Conservation (phyloP, 2,797 vertebrate genomes). For the Merluccius polli region DNA sequence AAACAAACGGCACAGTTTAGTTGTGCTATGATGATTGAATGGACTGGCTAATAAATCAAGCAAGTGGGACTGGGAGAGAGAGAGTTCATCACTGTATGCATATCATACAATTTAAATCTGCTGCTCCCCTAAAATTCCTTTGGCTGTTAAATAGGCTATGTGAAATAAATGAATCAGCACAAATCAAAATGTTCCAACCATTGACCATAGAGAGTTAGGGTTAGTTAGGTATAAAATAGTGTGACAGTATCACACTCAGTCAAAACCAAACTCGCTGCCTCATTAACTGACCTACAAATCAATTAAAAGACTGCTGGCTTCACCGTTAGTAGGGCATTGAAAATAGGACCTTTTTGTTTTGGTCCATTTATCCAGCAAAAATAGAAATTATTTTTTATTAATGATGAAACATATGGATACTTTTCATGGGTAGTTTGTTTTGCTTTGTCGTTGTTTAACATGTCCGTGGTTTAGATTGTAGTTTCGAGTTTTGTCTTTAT, state of each 20-base stretch:
- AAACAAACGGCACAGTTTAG: neutral
- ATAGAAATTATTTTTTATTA: neutral
- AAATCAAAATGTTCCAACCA: no score
- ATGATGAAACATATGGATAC: neutral
- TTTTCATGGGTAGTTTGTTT: neutral
- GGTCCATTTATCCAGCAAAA: neutral
- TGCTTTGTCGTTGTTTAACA: no score
- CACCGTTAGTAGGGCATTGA: neutral
- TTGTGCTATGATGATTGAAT: neutral
- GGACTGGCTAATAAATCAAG: neutral
- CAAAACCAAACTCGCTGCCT: constrained; percentile 33
- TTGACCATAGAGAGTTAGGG: no score
- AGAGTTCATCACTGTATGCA: no score
- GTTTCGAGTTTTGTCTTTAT: neutral
- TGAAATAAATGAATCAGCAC: neutral
- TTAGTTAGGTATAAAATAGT: no score
- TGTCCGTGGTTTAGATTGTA: neutral
- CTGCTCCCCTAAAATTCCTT: neutral
- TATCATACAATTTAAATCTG: neutral
- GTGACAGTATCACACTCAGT: neutral
- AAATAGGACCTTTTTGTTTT: neutral
- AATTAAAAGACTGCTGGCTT: neutral
- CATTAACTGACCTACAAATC: neutral
- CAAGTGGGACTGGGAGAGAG: neutral
- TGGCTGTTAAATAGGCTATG: neutral